phyloP scores from a whole-genome alignment of 2,888 invertebrate species.

The Eudasyphora cyanicolor region DNA sequence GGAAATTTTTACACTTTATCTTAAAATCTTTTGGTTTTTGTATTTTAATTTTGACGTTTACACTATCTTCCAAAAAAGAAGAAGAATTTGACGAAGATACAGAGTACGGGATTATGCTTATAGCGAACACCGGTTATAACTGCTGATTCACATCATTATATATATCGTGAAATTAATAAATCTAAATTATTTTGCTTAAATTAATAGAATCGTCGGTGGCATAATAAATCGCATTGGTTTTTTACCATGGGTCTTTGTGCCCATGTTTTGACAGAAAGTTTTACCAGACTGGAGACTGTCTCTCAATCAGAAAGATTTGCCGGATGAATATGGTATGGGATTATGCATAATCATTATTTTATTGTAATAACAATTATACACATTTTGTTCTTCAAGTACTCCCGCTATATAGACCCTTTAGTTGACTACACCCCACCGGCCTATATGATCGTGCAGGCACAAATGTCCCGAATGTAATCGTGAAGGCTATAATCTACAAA shows the following conservation, averaged over 20 bases:
- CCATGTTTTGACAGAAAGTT: constrained; percentile 97
- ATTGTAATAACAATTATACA: not conserved
- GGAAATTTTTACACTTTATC: too few relatives aligned
- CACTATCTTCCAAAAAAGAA: too few relatives aligned
- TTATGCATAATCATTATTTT: not conserved
- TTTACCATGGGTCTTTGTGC: constrained; percentile 93
- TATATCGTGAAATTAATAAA: too few relatives aligned
- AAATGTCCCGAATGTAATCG: constrained; percentile 64
- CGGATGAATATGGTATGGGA: constrained; percentile 86
- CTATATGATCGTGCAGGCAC: constrained; percentile 89
- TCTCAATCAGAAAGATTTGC: constrained; percentile 94
- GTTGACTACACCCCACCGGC: constrained; percentile 99
- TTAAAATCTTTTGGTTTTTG: too few relatives aligned
- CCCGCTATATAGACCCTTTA: constrained; percentile 86
- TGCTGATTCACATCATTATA: too few relatives aligned
- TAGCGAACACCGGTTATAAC: too few relatives aligned
- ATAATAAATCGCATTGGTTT: constrained; percentile 96
- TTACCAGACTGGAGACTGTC: constrained; percentile 96
- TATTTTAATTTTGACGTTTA: too few relatives aligned
- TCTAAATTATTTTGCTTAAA: too few relatives aligned
- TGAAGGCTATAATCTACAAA: constrained; percentile 63
- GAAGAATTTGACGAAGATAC: too few relatives aligned
- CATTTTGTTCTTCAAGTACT: constrained; percentile 74
- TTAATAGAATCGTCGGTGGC: constrained; percentile 99
- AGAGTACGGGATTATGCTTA: too few relatives aligned